phyloP scores from a whole-genome alignment of 2,888 invertebrate genomes.

The Dolomedes plantarius region DNA sequence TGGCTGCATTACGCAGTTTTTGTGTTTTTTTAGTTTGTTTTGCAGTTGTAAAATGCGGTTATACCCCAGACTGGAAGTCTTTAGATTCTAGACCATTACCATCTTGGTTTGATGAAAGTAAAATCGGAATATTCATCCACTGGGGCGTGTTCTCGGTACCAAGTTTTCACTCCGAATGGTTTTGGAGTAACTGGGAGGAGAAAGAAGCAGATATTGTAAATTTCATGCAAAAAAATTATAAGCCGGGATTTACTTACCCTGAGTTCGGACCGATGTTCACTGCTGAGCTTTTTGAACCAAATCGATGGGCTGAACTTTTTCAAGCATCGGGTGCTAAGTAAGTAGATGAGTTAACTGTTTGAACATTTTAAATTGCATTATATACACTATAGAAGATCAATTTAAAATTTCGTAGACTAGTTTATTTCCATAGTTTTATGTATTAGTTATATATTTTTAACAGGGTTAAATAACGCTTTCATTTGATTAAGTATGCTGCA shows the following conservation, averaged over 20 bases:
- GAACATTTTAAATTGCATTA: too few species aligned
- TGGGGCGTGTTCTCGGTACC: constrained; percentile 75
- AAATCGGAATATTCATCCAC: constrained; percentile 74
- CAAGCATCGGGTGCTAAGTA: constrained; percentile 79
- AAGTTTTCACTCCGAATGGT: constrained; percentile 73
- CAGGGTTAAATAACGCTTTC: too few species aligned
- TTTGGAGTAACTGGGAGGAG: constrained; percentile 72
- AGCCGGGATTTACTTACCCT: constrained; percentile 78
- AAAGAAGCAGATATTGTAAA: constrained; percentile 74
- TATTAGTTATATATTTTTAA: too few species aligned
- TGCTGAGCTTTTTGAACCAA: constrained; percentile 78
- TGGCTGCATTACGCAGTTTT: too few species aligned
- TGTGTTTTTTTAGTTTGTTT: neutral
- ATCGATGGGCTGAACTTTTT: constrained; percentile 78
- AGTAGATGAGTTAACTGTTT: too few species aligned
- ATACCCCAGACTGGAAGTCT: constrained; percentile 74
- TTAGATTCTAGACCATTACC: constrained; percentile 74
- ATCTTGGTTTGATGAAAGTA: constrained; percentile 73
- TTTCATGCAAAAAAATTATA: constrained; percentile 78
- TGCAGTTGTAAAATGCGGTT: constrained; percentile 21
- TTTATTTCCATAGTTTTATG: too few species aligned
- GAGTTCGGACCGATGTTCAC: constrained; percentile 79
- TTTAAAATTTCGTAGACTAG: too few species aligned
- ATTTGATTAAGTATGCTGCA: too few species aligned
- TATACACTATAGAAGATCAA: too few species aligned